Conservation (phyloP, 1,140 invertebrate genomes). For the Diorhabda carinulata region DNA sequence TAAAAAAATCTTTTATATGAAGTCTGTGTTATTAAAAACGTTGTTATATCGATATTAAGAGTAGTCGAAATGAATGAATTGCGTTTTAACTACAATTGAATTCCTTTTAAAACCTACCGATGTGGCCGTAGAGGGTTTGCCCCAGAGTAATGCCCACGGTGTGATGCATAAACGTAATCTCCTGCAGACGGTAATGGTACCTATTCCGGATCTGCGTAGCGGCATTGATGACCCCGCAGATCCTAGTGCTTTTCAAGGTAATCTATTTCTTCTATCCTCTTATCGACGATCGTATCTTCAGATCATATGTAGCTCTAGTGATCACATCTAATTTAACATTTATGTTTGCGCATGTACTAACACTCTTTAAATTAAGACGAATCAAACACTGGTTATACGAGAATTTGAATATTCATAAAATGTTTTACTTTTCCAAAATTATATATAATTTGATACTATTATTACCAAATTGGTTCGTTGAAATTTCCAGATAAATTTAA, state of each 20-base stretch:
- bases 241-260: constrained; percentile 57
- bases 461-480: too few relatives aligned
- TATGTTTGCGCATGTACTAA: neutral
- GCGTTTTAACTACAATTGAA: neutral
- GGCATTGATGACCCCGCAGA: constrained; percentile 62
- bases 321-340: neutral
- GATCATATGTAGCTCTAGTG: neutral
- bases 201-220: constrained; percentile 82
- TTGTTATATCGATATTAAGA: too few relatives aligned
- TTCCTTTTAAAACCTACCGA: constrained; percentile 11
- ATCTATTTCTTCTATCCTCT: constrained; percentile 21
- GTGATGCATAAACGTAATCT: constrained; percentile 78
- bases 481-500: too few relatives aligned
- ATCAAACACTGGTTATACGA: neutral
- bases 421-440: too few relatives aligned
- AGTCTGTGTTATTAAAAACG: too few relatives aligned
- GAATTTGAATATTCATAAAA: neutral
- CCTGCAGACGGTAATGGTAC: constrained; percentile 67
- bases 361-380: neutral
- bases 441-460: too few relatives aligned
- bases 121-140: constrained; percentile 46
- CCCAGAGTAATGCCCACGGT: constrained; percentile 74
- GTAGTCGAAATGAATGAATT: too few relatives aligned
- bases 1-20: too few relatives aligned
- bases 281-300: neutral